Evolutionary conservation across 2,113 vertebrate genomes (phyloP).

Genomic region (Dinomys branickii): DNA sequence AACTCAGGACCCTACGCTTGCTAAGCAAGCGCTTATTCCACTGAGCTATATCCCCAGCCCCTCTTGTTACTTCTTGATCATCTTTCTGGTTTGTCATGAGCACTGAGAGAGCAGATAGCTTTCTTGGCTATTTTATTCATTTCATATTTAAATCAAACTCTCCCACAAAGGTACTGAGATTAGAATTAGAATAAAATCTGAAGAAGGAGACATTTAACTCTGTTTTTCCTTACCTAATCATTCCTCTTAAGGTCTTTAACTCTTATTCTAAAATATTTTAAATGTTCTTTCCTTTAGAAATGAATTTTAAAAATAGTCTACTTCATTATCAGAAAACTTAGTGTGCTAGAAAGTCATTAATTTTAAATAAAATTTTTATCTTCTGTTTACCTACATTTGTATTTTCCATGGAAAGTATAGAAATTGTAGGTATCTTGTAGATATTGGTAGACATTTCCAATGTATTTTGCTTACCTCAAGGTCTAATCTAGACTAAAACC

Average conservation of each 20-base stretch:
- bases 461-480: background rate
- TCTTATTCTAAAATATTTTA: slow-evolving; percentile 14
- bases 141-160: background rate
- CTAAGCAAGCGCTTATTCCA: too few relatives aligned
- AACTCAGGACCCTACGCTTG: too few relatives aligned
- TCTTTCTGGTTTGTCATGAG: background rate
- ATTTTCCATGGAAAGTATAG: background rate
- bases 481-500: background rate
- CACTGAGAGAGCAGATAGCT: background rate
- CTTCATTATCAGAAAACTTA: background rate
- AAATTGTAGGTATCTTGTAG: background rate
- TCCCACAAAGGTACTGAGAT: background rate
- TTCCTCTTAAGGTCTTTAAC: background rate
- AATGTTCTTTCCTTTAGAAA: background rate
- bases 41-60: too few relatives aligned
- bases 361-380: background rate
- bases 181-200: background rate
- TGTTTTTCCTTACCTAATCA: background rate
- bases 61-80: background rate
- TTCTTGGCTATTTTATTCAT: slow-evolving; percentile 17
- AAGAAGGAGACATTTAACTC: background rate
- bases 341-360: background rate
- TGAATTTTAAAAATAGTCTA: background rate
- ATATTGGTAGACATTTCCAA: background rate
- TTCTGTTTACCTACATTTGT: background rate